Evolutionary conservation across 2,113 vertebrate species (phyloP), one percentile per base, ranked within the genome.

Genomic region (Arizona elegans): DNA sequence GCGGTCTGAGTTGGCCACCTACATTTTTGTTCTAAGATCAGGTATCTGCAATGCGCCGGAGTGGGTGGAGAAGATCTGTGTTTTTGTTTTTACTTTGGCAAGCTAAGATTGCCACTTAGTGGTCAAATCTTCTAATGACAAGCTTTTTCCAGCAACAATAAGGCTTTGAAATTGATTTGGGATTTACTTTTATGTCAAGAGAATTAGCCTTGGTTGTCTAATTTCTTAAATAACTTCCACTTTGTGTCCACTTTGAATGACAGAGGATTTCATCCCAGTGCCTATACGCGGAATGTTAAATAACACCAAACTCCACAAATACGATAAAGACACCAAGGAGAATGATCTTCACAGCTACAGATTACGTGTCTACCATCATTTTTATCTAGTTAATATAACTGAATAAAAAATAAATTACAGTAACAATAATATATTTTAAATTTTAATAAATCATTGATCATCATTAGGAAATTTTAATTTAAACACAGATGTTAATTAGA

Each of bases 91-190:
- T 29, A 86, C 75, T 85, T 38, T 8, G 56, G 52, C 94, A 95
- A 91, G 94, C 81, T 92, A 88, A 95, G 95, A 85, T 89, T 92
- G 95, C 97, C 98, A 92, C 97, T 95, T 97, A 97, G 97, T 97
- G 98, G 97, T 94, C 65, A 52, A 88, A 17, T 90, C 75, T 17
- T 85, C 89, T 95, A 96, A 97, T 96, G 97, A 95, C 97, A 98
- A 53, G 87, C 65, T 95, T 24, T 54, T 93, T 59, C 92, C 70
- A 52, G 52, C 56, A 87, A 15, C 29, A 85, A 91, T 43, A 89
- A 88, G 26, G 53, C 6, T 12, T 75, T n/a, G 81, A 54, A 29
- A 23, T 85, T 58, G 52, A 54, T 38, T 89, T 93, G 38, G 15
- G 7, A 43, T 53, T 53, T 17, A 29, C 26, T 62, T 92, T 85